phyloP scores from a whole-genome alignment of 2,888 invertebrate genomes.

The Troides oblongomaculatus region DNA sequence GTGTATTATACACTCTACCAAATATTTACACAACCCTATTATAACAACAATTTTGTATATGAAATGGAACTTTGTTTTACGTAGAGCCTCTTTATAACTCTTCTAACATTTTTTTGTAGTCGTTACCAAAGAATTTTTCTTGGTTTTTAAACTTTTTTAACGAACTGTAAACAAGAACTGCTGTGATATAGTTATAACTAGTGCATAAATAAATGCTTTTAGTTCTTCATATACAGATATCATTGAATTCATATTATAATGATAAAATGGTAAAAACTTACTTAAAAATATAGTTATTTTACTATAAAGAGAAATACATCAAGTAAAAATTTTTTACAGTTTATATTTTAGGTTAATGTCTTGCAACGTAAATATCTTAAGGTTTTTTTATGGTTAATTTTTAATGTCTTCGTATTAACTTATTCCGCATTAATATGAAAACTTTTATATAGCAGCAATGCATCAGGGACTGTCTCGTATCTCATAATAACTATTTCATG shows the following conservation, averaged over 20 bases:
- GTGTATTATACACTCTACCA: conserved; percentile 19
- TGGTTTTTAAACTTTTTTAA: too few species aligned
- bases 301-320: too few species aligned
- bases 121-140: too few species aligned
- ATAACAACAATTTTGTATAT: conserved; percentile 2
- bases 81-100: background rate
- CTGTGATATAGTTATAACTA: too few species aligned
- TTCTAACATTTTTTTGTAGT: background rate
- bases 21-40: conserved; percentile 17
- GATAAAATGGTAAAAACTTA: too few species aligned
- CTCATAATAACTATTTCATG: background rate
- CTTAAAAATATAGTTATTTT: too few species aligned
- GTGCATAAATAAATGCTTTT: too few species aligned
- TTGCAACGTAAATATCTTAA: background rate
- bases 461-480: background rate
- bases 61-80: background rate
- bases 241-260: too few species aligned
- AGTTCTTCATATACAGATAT: too few species aligned
- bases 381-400: background rate
- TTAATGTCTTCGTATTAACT: background rate
- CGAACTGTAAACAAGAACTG: too few species aligned
- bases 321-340: too few species aligned
- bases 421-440: background rate
- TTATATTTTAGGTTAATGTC: too few species aligned
- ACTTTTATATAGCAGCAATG: background rate